These are phyloP conservation scores for Mya arenaria DNA, from an alignment of 1,140 invertebrate genomes.

Conservation along the genomic window DNA sequence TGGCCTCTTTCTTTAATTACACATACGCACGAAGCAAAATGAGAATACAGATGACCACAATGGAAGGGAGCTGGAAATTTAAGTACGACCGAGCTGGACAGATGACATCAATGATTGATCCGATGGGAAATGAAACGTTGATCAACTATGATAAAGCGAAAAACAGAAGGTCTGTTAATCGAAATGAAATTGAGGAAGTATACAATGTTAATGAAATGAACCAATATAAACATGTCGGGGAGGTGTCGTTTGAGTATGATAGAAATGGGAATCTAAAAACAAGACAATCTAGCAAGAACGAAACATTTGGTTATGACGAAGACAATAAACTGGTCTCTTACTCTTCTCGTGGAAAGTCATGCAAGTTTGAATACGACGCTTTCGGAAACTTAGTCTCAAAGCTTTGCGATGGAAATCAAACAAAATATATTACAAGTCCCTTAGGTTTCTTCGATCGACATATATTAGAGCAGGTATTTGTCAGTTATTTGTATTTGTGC, in stretches of 20 bases:
- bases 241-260: conserved; percentile 2
- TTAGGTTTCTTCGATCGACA: not conserved
- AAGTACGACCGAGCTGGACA: conserved; percentile 21
- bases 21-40: not conserved
- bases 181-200: not conserved
- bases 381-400: conserved; percentile 3
- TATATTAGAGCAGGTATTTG: not conserved
- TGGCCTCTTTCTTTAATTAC: conserved; percentile 15
- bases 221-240: not conserved
- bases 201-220: conserved; percentile 19
- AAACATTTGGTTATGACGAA: conserved; percentile 14
- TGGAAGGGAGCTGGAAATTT: conserved; percentile 18
- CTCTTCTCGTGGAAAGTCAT: not conserved
- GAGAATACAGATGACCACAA: not conserved
- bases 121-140: not conserved
- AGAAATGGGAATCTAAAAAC: conserved; percentile 21
- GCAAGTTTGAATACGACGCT: conserved; percentile 7
- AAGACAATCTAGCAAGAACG: not conserved
- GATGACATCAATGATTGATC: not conserved
- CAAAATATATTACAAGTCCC: not conserved
- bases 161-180: not conserved
- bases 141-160: conserved; percentile 13
- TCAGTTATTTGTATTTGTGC: not conserved
- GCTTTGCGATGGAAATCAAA: not conserved
- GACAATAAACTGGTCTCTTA: conserved; percentile 8